phyloP scores from a whole-genome alignment of 2,797 vertebrate genomes.

The Mycteria americana region DNA sequence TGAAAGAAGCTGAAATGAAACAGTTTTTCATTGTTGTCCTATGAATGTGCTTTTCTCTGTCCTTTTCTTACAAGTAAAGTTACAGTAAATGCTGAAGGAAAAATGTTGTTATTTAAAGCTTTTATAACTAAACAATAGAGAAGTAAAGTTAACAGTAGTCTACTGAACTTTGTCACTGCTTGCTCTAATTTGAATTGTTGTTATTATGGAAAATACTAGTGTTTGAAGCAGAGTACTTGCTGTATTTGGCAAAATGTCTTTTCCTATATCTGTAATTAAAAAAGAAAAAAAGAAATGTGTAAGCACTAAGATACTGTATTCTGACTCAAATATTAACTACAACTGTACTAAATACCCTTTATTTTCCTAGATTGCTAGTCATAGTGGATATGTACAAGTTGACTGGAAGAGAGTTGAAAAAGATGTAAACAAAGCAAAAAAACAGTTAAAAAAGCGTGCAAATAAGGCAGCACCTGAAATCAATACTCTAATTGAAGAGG shows the following conservation, averaged over 20 bases:
- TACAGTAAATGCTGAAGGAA: not conserved
- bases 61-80: not conserved
- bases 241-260: not conserved
- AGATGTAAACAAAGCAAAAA: slow-evolving; percentile 97
- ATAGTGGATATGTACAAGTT: slow-evolving; percentile 93
- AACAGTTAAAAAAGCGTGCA: slow-evolving; percentile 90
- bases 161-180: not conserved
- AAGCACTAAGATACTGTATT: not conserved
- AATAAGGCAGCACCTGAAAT: slow-evolving; percentile 91
- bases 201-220: not conserved
- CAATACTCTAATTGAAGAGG: slow-evolving; percentile 92
- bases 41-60: not conserved
- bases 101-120: not conserved
- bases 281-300: not conserved
- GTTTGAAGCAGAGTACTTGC: not conserved
- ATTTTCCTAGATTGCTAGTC: slow-evolving; percentile 88
- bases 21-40: not conserved
- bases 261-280: not conserved
- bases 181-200: not conserved
- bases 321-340: not conserved
- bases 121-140: not conserved
- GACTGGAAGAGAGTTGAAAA: slow-evolving; percentile 98
- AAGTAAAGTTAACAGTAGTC: not conserved
- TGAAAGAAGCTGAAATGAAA: not conserved
- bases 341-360: slow-evolving; percentile 6